These are phyloP conservation scores for Ochotona princeps DNA, from an alignment of 2,113 vertebrate genomes.

Conservation along the genomic window DNA sequence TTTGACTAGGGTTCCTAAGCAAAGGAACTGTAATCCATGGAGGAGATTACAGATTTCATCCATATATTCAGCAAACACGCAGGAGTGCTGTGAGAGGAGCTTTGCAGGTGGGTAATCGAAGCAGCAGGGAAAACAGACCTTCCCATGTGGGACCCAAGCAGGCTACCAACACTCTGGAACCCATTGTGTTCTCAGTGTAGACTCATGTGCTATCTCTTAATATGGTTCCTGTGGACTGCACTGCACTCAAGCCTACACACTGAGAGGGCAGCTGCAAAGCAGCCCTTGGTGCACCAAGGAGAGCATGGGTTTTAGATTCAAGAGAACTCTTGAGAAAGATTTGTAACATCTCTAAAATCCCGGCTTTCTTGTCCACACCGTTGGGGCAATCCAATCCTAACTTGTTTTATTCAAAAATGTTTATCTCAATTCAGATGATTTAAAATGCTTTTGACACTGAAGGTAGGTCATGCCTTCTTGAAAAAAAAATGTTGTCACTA, in stretches of 20 bases:
- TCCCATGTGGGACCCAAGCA: background rate
- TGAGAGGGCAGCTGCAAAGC: background rate
- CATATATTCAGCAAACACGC: rapidly evolving
- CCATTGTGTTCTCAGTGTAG: rapidly evolving
- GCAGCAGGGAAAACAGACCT: background rate
- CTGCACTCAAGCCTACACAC: background rate
- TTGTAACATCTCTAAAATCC: rapidly evolving
- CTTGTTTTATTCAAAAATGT: background rate
- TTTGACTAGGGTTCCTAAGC: background rate
- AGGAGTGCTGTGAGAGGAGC: background rate
- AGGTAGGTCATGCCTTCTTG: background rate
- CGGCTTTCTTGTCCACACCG: background rate
- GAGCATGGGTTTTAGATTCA: background rate
- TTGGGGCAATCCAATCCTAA: background rate
- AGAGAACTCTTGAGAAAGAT: background rate
- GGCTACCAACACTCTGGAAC: background rate
- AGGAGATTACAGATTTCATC: background rate
- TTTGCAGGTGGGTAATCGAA: rapidly evolving
- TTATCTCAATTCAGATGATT: background rate
- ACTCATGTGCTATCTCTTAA: rapidly evolving
- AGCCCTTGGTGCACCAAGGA: background rate
- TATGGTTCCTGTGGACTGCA: background rate
- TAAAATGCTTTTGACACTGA: background rate
- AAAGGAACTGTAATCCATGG: background rate
- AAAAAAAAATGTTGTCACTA: background rate